Conservation (phyloP, 2,888 invertebrate species). For the Heliconius ismenius region DNA sequence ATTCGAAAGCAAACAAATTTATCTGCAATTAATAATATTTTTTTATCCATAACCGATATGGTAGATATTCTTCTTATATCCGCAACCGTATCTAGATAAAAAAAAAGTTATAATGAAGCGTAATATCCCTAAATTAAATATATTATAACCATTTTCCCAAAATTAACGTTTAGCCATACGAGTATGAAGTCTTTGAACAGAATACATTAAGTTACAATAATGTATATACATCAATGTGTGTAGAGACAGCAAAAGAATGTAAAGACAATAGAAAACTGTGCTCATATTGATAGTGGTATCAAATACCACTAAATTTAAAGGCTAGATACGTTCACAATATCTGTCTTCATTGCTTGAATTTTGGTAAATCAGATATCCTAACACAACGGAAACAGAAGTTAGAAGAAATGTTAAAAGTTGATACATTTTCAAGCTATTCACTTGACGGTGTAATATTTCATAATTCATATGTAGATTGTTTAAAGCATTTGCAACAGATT, state of each 20-base stretch:
- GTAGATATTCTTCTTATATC: neutral
- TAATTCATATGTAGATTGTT: slow-evolving; percentile 67
- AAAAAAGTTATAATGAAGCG: neutral
- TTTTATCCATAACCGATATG: no score
- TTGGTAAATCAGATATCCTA: slow-evolving; percentile 65
- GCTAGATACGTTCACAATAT: slow-evolving; percentile 72
- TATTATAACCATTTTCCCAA: neutral
- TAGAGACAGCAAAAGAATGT: slow-evolving; percentile 44
- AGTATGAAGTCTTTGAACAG: slow-evolving; percentile 51
- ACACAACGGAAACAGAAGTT: slow-evolving; percentile 58
- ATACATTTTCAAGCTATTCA: slow-evolving; percentile 62
- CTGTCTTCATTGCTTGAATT: slow-evolving; percentile 56
- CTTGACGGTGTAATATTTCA: slow-evolving; percentile 58
- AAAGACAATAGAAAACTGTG: slow-evolving; percentile 50
- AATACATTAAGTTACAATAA: slow-evolving; percentile 54
- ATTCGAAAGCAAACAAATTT: no score
- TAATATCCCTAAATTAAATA: neutral
- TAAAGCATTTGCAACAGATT: slow-evolving; percentile 87
- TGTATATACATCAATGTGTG: slow-evolving; percentile 56
- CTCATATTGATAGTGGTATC: slow-evolving; percentile 58
- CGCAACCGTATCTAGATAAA: neutral
- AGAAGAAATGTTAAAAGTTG: slow-evolving; percentile 64
- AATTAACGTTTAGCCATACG: slow-evolving; percentile 40
- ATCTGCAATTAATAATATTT: no score
- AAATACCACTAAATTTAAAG: slow-evolving; percentile 60